Conservation (phyloP, 2,888 invertebrate genomes). For the Lasioglossum figueresi region DNA sequence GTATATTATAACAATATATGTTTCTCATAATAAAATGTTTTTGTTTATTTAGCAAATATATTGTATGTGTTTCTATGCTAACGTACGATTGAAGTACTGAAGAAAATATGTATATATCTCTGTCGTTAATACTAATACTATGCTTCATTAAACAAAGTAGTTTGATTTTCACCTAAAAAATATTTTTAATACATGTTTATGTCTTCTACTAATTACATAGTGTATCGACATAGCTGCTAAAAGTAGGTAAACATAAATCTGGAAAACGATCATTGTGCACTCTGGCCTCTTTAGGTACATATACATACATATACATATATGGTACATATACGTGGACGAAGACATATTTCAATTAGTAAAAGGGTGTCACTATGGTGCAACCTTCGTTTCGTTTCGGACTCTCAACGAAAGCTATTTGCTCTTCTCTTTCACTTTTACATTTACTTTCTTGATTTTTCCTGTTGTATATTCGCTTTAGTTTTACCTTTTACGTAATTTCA, state of each 20-base stretch:
- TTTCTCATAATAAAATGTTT: too few species aligned
- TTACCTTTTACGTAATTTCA: not conserved
- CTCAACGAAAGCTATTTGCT: conserved; percentile 22
- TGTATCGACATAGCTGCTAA: not conserved
- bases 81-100: too few species aligned
- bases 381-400: not conserved
- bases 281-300: not conserved
- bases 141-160: too few species aligned
- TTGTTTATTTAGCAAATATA: too few species aligned
- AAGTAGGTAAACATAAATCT: not conserved
- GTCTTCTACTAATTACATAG: too few species aligned
- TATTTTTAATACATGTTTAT: too few species aligned
- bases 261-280: not conserved
- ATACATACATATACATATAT: not conserved
- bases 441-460: conserved; percentile 6
- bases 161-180: too few species aligned
- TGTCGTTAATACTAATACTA: too few species aligned
- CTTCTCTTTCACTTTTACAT: conserved; percentile 17
- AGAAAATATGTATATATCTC: too few species aligned
- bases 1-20: too few species aligned
- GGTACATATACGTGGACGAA: not conserved
- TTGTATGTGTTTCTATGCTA: too few species aligned
- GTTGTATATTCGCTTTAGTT: not conserved
- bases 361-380: conserved; percentile 16
- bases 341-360: conserved; percentile 2